phyloP scores from a whole-genome alignment of 1,140 invertebrate species.

The Drosophila subobscura region DNA sequence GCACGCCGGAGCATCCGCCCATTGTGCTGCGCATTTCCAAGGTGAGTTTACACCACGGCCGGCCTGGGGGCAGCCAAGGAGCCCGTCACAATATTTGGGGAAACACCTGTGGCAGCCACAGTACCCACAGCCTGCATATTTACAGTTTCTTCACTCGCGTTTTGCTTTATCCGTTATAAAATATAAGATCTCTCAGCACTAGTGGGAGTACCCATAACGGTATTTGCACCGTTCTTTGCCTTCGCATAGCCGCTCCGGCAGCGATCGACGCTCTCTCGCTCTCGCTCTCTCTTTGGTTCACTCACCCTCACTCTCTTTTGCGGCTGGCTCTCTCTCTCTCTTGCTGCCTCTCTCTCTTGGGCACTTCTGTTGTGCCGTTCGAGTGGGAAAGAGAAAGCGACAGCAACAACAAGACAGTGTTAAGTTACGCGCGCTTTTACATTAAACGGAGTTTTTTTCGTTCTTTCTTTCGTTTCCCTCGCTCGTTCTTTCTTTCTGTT shows the following conservation, averaged over 20 bases:
- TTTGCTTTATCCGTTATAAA: no score
- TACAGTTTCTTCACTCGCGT: no score
- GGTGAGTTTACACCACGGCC: slow-evolving; percentile 63
- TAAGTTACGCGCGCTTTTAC: slow-evolving; percentile 81
- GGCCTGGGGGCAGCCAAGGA: no score
- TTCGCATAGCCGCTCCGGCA: no score
- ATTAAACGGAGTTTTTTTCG: slow-evolving; percentile 51
- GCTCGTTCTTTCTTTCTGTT: neutral
- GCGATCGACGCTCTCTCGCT: no score
- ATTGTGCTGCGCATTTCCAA: slow-evolving; percentile 87
- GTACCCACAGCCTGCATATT: no score
- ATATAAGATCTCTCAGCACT: no score
- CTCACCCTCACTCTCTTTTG: neutral
- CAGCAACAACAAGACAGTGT: slow-evolving; percentile 62
- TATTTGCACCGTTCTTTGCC: no score
- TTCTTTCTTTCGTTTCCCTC: slow-evolving; percentile 11
- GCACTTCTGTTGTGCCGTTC: neutral
- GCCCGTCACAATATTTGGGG: no score
- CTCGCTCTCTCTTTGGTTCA: neutral
- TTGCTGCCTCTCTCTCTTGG: slow-evolving; percentile 6
- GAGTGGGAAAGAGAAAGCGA: slow-evolving; percentile 71
- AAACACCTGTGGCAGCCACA: no score
- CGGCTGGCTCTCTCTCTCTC: slow-evolving; percentile 13
- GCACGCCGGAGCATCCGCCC: slow-evolving; percentile 84
- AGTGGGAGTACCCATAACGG: no score